Base-by-base conservation (phyloP, 2,113 vertebrate species). In the Brachyhypopomus gauderio region DNA sequence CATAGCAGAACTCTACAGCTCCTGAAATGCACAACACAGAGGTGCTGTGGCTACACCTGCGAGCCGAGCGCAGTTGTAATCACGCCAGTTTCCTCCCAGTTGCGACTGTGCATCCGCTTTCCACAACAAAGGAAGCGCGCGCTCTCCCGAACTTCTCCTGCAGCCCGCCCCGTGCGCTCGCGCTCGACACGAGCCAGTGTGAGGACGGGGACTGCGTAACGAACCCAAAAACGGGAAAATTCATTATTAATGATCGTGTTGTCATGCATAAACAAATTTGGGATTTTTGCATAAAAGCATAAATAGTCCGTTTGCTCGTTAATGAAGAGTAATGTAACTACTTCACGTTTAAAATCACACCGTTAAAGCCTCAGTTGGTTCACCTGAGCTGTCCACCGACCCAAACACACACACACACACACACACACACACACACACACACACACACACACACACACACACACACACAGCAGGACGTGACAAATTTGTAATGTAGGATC, bases 71-170 rank as follows among this genome's bases (percentile, higher is more conserved):
- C 30, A 80, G 60, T 66, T 23, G 48, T 79, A 71, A 71, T 59
- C 52, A 30, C 69, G 36, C 71, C 62, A 27, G 82, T 79, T 83
- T 83, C 77, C 82, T 79, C 60, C 59, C 11, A 62, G 4, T 30
- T 66, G 52, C 36, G 62, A 72, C 48, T 27, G 55, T 16, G 64
- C 76, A 86, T 86, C 85, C 85, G 85, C 82, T 86, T 86, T 86
- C 85, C 82, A 86, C 79, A 86, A 86, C 85, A 86, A 81, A 84
- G 85, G 85, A 84, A 86, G 59, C 79, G 30, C 79, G 66, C 45
- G 45, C 25, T 74, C 27, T 23, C 56, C 22, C 34, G 52, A 25
- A 38, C 25, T 63, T 52, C n/a, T 11, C 74, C 70, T 72, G 1
- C 67, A 16, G 23, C 0, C 36, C 73, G 36, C 52, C 64, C 52